These are phyloP conservation scores for Acrocyrtus sp. DNA, from an alignment of 2,888 invertebrate species.

Conservation along the genomic window DNA sequence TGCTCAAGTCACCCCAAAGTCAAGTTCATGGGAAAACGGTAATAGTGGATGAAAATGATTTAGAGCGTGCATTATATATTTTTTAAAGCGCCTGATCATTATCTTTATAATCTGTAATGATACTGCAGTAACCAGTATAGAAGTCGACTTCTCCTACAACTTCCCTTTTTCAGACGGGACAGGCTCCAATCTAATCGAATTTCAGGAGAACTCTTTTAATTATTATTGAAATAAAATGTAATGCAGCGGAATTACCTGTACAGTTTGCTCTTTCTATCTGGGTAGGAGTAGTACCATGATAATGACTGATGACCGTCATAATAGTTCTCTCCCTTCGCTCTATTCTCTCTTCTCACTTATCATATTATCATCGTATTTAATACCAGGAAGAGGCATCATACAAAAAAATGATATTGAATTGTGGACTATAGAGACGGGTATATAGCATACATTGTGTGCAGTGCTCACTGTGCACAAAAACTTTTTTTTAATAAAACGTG, in stretches of 20 bases:
- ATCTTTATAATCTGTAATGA: conserved; percentile 29
- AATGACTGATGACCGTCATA: not conserved
- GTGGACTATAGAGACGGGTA: too few relatives aligned
- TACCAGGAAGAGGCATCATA: conserved; percentile 13
- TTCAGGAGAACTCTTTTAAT: conserved; percentile 53
- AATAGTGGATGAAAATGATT: conserved; percentile 33
- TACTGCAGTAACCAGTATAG: too few relatives aligned
- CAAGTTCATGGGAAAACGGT: too few relatives aligned
- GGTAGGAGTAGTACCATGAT: conserved; percentile 9
- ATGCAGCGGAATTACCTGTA: conserved; percentile 45
- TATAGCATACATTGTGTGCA: too few relatives aligned
- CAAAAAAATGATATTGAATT: too few relatives aligned
- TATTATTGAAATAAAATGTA: conserved; percentile 51
- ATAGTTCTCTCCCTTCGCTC: not conserved
- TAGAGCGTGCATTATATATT: conserved; percentile 38
- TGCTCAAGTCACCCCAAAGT: too few relatives aligned
- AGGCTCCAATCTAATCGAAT: conserved; percentile 53
- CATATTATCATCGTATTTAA: not conserved
- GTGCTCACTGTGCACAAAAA: too few relatives aligned
- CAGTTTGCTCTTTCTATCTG: conserved; percentile 30
- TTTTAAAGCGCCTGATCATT: conserved; percentile 25
- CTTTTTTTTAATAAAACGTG: too few relatives aligned
- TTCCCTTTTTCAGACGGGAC: too few relatives aligned
- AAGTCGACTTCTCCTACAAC: too few relatives aligned
- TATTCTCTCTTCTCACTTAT: not conserved